Evolutionary conservation across 2,113 vertebrate species (phyloP).

Genomic region (Lasiurus cinereus): DNA sequence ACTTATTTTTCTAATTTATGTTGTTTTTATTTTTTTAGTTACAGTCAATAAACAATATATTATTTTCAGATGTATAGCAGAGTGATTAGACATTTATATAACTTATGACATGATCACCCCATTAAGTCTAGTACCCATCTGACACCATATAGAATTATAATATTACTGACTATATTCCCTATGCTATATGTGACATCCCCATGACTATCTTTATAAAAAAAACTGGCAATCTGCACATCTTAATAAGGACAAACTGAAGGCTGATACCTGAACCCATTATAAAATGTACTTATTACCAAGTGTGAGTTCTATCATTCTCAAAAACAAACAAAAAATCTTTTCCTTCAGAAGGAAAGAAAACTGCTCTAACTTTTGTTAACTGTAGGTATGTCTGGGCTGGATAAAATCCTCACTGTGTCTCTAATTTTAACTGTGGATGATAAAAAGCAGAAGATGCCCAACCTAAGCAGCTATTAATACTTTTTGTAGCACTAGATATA

Average conservation of each 20-base stretch:
- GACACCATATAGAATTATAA: background rate
- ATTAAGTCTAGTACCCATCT: background rate
- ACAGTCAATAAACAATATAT: background rate
- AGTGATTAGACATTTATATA: background rate
- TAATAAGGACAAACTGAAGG: slow-evolving; percentile 36
- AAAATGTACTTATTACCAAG: slow-evolving; percentile 14
- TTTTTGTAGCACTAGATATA: background rate
- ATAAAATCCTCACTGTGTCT: background rate
- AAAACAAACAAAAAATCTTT: background rate
- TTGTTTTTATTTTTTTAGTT: background rate
- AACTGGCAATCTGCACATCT: background rate
- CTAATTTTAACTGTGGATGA: background rate
- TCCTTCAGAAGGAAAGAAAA: slow-evolving; percentile 50
- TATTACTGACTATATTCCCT: background rate
- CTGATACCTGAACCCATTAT: slow-evolving; percentile 7
- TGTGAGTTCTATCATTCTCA: background rate
- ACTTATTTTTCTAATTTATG: background rate
- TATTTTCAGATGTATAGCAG: background rate
- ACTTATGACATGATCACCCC: background rate
- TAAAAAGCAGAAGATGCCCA: background rate
- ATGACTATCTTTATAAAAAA: background rate
- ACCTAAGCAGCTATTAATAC: background rate
- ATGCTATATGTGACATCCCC: background rate
- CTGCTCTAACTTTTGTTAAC: background rate
- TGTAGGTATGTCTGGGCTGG: background rate